A percentile compares a stretch with the other conserved stretches of the same genome.
Conservation (phyloP, 1,140 invertebrate species). For the Hylaeus volcanicus region DNA sequence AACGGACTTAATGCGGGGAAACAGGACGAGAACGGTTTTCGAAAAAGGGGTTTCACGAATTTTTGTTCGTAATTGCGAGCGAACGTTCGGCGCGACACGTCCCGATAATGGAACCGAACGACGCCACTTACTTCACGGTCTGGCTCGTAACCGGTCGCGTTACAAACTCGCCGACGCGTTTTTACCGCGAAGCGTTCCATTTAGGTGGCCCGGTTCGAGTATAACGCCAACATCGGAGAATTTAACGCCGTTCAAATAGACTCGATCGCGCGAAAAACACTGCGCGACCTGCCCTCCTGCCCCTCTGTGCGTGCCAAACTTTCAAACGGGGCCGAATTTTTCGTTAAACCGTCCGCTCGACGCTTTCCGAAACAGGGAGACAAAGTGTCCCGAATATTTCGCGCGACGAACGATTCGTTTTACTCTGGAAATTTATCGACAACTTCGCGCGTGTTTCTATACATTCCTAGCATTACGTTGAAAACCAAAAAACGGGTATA, state of each 20-base stretch:
- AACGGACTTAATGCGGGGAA: too few relatives aligned
- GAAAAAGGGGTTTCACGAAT: too few relatives aligned
- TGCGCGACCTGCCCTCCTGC: too few relatives aligned
- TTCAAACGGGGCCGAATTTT: neutral
- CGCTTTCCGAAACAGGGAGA: too few relatives aligned
- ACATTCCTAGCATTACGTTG: too few relatives aligned
- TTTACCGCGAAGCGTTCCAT: neutral
- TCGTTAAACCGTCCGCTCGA: too few relatives aligned
- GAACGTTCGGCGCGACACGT: neutral
- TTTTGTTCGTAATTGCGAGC: neutral
- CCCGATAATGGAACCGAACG: slow-evolving; percentile 11
- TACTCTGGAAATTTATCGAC: too few relatives aligned
- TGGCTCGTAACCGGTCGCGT: slow-evolving; percentile 2
- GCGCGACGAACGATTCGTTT: too few relatives aligned
- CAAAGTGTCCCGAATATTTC: too few relatives aligned
- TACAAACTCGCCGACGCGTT: neutral
- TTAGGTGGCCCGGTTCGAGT: neutral
- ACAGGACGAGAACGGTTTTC: too few relatives aligned
- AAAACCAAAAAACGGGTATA: too few relatives aligned
- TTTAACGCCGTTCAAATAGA: slow-evolving; percentile 7
- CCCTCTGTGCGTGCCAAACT: neutral
- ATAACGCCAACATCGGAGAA: slow-evolving; percentile 5
- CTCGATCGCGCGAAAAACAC: neutral
- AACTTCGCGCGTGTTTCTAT: too few relatives aligned
- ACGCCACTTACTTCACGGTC: slow-evolving; percentile 2